Base-by-base conservation (phyloP, 2,113 vertebrate genomes). In the Cynoglossus semilaevis region DNA sequence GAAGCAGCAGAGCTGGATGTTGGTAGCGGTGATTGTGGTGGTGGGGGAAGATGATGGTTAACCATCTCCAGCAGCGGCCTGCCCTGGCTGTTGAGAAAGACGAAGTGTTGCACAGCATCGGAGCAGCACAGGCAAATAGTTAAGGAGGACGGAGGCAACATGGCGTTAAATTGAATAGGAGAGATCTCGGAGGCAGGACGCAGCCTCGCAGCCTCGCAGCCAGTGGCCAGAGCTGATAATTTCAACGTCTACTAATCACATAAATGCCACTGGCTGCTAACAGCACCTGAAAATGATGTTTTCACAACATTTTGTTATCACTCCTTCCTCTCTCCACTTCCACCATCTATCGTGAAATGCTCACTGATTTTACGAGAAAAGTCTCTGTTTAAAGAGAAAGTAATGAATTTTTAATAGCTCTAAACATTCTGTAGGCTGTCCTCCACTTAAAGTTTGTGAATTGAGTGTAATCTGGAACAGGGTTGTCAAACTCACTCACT, bases 111-210 rank as follows among this genome's bases (percentile, higher is more conserved):
- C 60, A 43, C 51, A 64, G 69, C 71, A 65, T 67, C 17, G 17
- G 66, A 83, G 75, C 61, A 7, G 76, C 71, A 77, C 70, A 68
- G 81, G 67, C 51, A 80, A 73, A 76, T 69, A 77, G 75, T 72
- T 70, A 69, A 77, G 58, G 81, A 76, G 79, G 76, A 80, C 67
- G 52, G 47, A 70, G 57, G 82, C 80, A 85, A 77, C 84, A 76
- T 70, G 75, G 49, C 84, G 77, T 85, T 80, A 84, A 87, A 87
- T 88, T 88, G 81, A 85, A 86, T 18, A 62, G 68, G 72, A 60
- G 61, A 70, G 82, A 84, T 79, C 71, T 83, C 67, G 58, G 70
- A 79, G 61, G 46, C 63, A 41, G 69, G 77, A 44, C 40, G 47
- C 58, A 13, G 54, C 61, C 22, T 65, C 58, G 29, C 8, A 15